Percentiles rank a stretch among this genome's conserved stretches.
Evolutionary conservation across 2,797 vertebrate genomes (phyloP).

Genomic region (Clarias laeviceps): DNA sequence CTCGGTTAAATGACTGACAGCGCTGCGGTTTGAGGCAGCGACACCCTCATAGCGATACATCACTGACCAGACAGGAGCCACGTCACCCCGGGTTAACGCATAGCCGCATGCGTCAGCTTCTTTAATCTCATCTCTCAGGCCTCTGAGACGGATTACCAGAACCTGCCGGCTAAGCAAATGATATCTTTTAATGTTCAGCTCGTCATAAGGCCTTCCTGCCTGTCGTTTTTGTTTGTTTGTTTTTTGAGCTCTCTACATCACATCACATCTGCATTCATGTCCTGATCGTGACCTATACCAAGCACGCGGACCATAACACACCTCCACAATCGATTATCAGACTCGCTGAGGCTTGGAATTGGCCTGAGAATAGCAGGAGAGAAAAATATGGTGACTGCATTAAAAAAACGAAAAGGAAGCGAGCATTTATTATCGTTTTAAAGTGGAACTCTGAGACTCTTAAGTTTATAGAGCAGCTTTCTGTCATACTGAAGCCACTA

Average conservation of each 20-base stretch:
- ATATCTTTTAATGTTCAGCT: background rate
- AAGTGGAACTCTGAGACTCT: background rate
- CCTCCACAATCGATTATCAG: conserved; percentile 57
- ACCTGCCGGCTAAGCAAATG: conserved; percentile 4
- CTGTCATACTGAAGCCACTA: background rate
- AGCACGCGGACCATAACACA: conserved; percentile 48
- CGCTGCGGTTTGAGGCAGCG: background rate
- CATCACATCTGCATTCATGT: conserved; percentile 28
- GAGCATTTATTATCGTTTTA: background rate
- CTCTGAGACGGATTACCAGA: background rate
- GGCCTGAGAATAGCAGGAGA: conserved; percentile 23
- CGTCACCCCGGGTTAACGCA: background rate
- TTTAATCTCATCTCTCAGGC: conserved; percentile 34
- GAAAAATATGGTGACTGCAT: background rate
- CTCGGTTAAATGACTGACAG: conserved; percentile 1
- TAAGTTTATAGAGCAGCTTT: background rate
- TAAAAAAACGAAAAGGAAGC: background rate
- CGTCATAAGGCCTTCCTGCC: background rate
- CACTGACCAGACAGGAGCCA: background rate
- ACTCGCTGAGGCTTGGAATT: conserved; percentile 48
- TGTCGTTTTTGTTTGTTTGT: background rate
- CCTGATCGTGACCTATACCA: conserved; percentile 51
- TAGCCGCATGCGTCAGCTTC: conserved; percentile 46
- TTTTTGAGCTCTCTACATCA: background rate
- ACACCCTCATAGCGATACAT: background rate